Evolutionary conservation across 2,888 invertebrate species (phyloP).

Genomic region (Ophonus ardosiacus): DNA sequence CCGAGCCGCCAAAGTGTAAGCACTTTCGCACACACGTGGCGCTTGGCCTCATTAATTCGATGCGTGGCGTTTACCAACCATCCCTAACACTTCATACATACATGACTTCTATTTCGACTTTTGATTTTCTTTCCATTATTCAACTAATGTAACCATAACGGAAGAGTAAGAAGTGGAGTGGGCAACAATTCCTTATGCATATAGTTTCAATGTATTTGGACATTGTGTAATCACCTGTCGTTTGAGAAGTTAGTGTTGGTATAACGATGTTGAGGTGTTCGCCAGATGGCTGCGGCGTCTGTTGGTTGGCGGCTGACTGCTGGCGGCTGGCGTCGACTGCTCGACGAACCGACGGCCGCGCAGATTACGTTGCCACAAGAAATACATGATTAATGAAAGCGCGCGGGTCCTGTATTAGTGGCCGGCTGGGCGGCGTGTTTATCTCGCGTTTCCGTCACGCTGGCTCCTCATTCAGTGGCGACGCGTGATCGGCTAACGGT

Average conservation of each 20-base stretch:
- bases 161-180: too few species aligned
- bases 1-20: conserved; percentile 55
- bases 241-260: conserved; percentile 8
- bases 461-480: conserved; percentile 70
- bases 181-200: too few species aligned
- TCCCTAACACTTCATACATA: background rate
- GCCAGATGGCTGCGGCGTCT: conserved; percentile 46
- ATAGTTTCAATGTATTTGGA: background rate
- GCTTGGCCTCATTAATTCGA: conserved; percentile 56
- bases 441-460: conserved; percentile 71
- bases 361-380: conserved; percentile 68
- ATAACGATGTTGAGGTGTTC: conserved; percentile 45
- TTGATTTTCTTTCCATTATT: too few species aligned
- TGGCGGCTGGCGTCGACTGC: conserved; percentile 19
- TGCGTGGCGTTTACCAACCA: conserved; percentile 46
- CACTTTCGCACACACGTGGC: conserved; percentile 60
- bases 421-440: conserved; percentile 54
- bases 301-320: conserved; percentile 41
- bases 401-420: conserved; percentile 53
- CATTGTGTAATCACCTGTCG: conserved; percentile 50
- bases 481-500: conserved; percentile 56
- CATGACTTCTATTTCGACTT: too few species aligned
- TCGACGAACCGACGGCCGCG: conserved; percentile 44
- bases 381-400: conserved; percentile 73
- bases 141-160: too few species aligned